Conservation (phyloP, 2,888 invertebrate species). For the Pyrocoelia pectoralis region DNA sequence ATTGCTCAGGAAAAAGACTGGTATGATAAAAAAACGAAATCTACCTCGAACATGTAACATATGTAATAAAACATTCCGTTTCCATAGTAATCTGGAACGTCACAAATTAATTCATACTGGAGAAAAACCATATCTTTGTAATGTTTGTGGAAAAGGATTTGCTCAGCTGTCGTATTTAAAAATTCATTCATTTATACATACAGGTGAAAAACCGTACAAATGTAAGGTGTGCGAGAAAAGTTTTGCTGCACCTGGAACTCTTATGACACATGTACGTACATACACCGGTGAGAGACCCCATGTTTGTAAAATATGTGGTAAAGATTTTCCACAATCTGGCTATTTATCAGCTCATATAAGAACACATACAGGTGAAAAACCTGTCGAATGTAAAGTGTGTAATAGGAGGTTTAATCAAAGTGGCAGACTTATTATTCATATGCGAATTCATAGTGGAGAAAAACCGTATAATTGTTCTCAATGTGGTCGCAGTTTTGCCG, state of each 20-base stretch:
- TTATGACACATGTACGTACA: constrained; percentile 48
- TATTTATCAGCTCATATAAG: constrained; percentile 51
- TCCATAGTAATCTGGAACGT: constrained; percentile 50
- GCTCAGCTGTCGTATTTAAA: constrained; percentile 46
- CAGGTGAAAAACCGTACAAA: constrained; percentile 51
- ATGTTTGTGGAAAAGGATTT: constrained; percentile 48
- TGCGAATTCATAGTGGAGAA: constrained; percentile 50
- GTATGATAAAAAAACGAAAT: constrained; percentile 42
- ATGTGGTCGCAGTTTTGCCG: constrained; percentile 51
- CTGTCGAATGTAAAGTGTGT: constrained; percentile 49
- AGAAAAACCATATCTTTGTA: constrained; percentile 46
- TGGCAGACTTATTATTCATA: constrained; percentile 49
- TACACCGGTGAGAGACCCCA: constrained; percentile 48
- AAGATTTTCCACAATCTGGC: constrained; percentile 50
- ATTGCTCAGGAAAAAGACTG: constrained; percentile 21
- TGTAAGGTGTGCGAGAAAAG: constrained; percentile 49
- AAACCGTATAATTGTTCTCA: constrained; percentile 49
- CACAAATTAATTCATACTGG: constrained; percentile 52
- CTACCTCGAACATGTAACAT: constrained; percentile 47
- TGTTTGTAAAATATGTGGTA: constrained; percentile 48
- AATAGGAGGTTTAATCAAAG: constrained; percentile 48
- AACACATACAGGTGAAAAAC: constrained; percentile 52
- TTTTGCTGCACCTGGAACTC: constrained; percentile 51
- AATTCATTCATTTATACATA: constrained; percentile 50
- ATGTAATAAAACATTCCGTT: constrained; percentile 51